Base-by-base conservation (phyloP, 2,797 vertebrate species). In the Rhinogobio ventralis region DNA sequence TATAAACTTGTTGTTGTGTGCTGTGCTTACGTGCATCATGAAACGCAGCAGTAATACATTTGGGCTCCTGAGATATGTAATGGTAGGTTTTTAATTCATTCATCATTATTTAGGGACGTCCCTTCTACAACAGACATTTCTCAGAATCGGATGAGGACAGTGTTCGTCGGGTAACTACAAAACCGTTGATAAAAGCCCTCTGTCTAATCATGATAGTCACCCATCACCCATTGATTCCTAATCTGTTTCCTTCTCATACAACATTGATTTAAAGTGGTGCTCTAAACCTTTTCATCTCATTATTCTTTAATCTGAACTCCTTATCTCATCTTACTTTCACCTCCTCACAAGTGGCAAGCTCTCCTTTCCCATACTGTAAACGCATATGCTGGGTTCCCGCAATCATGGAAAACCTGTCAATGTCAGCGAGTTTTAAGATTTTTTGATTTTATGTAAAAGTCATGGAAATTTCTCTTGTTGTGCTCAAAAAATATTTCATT, bases 91-190 rank as follows among this genome's bases (percentile, higher is more conserved):
- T 89, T 95, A 42, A 64, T 64, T 30, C 6, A 64, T 64, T 64
- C 86, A 42, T 95, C 92, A 57, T 87, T 85, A 88, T 33, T 0
- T 94, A 99, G 98, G 95, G 90, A 45, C 94, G 95, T 87, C 95
- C 94, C 55, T 94, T 94, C 82, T 88, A 92, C 92, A 94, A 88
- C 89, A 95, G 94, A 91, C 94, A 94, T 90, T 96, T 91, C 84
- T 96, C 93, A 0, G 97, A 99, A 92, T 98, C 97, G 17, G 98
- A 99, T 9, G 98, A 99, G 79, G 98, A 99, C 95, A 99, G 98
- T 94, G 88, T 98, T 79, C 97, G 96, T 94, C 94, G 96, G 97
- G 98, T 99, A 98, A 97, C 92, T 91, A 87, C 85, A 90, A 49
- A 82, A 69, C 51, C 13, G 33, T 60, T 69, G n/a, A 77, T 84